These are phyloP conservation scores for Apamea epomidion DNA, from an alignment of 2,888 invertebrate species.

Conservation along the genomic window DNA sequence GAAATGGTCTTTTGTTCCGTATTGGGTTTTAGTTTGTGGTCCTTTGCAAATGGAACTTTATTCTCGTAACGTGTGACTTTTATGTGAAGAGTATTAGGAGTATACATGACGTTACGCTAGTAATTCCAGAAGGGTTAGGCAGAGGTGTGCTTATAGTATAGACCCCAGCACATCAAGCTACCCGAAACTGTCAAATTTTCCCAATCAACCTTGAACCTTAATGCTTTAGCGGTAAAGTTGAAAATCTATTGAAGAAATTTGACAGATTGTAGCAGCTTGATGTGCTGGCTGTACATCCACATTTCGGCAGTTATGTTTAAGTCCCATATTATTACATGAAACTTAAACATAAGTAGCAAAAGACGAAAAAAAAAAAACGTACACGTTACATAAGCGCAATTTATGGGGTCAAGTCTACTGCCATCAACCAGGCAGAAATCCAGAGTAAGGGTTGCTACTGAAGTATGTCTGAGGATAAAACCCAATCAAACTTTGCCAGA, in stretches of 20 bases:
- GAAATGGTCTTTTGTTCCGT: slow-evolving; percentile 28
- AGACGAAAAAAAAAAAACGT: too few species aligned
- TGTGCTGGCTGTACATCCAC: background rate
- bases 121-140: background rate
- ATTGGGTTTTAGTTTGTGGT: slow-evolving; percentile 6
- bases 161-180: too few species aligned
- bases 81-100: background rate
- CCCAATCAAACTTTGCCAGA: background rate
- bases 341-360: too few species aligned
- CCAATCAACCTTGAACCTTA: too few species aligned
- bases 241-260: too few species aligned
- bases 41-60: slow-evolving; percentile 10
- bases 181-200: too few species aligned
- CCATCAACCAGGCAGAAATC: background rate
- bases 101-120: background rate
- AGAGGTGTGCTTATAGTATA: background rate
- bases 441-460: background rate
- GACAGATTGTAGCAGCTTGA: too few species aligned
- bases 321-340: background rate
- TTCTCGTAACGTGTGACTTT: background rate
- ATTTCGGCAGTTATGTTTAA: background rate
- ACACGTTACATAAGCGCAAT: too few species aligned
- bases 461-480: background rate
- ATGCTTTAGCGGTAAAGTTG: too few species aligned
- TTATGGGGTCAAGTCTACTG: background rate